These are phyloP conservation scores for Leuciscus idus DNA, from an alignment of 2,113 vertebrate species.

Conservation along the genomic window DNA sequence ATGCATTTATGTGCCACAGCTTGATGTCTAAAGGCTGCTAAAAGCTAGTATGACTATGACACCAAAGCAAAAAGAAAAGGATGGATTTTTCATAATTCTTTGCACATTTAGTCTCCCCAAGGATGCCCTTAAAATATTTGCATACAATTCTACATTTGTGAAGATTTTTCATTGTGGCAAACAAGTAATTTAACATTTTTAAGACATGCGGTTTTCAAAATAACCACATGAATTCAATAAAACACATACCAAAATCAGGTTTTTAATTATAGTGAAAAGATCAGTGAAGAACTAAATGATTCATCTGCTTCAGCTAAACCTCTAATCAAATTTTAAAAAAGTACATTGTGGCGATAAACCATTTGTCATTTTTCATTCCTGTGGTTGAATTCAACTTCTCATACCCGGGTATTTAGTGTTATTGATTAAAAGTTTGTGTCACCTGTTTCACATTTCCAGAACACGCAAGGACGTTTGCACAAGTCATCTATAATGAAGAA, in stretches of 20 bases:
- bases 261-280: slow-evolving; percentile 7
- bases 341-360: background rate
- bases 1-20: slow-evolving; percentile 19
- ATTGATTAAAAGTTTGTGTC: background rate
- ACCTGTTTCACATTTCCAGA: background rate
- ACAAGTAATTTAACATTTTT: background rate
- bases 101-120: background rate
- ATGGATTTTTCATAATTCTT: background rate
- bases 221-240: background rate
- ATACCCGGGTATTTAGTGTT: background rate
- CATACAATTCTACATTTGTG: background rate
- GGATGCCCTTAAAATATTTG: background rate
- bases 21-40: slow-evolving; percentile 3
- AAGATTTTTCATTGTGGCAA: background rate
- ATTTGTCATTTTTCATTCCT: background rate
- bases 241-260: background rate
- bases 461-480: background rate
- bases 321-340: background rate
- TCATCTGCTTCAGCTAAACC: background rate
- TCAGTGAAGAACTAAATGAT: background rate
- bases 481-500: background rate
- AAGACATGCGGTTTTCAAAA: background rate
- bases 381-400: background rate
- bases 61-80: background rate
- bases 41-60: background rate